Evolutionary conservation across 2,888 invertebrate genomes (phyloP).

Genomic region (Lamellibrachia satsuma): DNA sequence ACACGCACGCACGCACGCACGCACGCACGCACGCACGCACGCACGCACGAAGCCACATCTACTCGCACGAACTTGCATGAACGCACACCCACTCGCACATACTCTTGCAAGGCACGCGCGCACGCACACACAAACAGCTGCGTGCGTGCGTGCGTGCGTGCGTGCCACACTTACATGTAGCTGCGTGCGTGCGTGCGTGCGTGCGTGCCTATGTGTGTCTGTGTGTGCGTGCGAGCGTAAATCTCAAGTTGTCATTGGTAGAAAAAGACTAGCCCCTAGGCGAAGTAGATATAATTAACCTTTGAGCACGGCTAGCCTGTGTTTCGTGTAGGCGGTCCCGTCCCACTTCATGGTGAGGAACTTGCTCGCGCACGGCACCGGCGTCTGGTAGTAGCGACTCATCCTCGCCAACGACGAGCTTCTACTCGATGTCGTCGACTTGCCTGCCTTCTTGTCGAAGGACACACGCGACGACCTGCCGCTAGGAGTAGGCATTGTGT

Average conservation of each 20-base stretch:
- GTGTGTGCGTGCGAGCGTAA: too few relatives aligned
- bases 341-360: not conserved
- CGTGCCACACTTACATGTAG: too few relatives aligned
- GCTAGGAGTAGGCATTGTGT: too few relatives aligned
- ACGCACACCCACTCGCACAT: not conserved
- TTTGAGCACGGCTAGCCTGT: not conserved
- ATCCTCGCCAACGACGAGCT: not conserved
- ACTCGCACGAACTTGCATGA: not conserved
- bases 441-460: not conserved
- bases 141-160: too few relatives aligned
- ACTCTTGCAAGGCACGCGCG: not conserved
- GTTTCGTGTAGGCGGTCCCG: not conserved
- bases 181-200: too few relatives aligned
- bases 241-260: not conserved
- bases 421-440: not conserved
- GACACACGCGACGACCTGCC: too few relatives aligned
- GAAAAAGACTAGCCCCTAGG: too few relatives aligned
- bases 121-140: not conserved
- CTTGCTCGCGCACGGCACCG: not conserved
- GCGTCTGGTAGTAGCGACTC: not conserved
- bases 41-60: not conserved
- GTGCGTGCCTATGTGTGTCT: too few relatives aligned
- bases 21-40: not conserved
- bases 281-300: not conserved
- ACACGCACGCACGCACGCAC: not conserved